Evolutionary conservation across 1,140 invertebrate species (phyloP), one percentile per base, ranked within the genome.

Genomic region (Formica exsecta): DNA sequence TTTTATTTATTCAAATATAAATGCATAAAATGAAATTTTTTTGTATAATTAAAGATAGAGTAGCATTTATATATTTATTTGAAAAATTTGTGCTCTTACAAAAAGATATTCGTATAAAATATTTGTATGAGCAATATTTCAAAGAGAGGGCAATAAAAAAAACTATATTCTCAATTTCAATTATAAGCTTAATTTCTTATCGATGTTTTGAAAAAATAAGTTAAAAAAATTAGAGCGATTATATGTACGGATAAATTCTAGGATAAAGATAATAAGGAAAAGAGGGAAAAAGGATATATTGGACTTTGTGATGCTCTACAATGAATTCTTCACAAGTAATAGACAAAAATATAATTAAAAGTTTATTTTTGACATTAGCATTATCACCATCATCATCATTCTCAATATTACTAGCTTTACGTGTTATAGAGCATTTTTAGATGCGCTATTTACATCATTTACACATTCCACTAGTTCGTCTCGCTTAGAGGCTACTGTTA

Each of bases 381-480:
- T 86, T 61, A 57, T 51, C 61, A 76, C 22, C 61, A 87, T 57
- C 48, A 73, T 65, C 38, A 85, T 25, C 13, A 57, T 65, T 38
- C 41, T 86, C 36, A 61, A 32, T 61, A 76, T 80, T 25, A 80
- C 79, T 59, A 80, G 57, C 22, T 29, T 65, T 59, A 36, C 22
- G 54, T 48, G 57, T 85, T 57, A 38, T 90, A 86, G 77, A 86
- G 51, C 61, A 79, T 85, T 51, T 19, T 89, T 65, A 80, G 73
- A 88, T 87, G 89, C 86, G 65, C 87, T 94, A 95, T 95, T 94
- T 95, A 94, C 93, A 94, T 91, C 77, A 87, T 92, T 92, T 91
- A 92, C 87, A 91, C 54, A 91, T 38, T 85, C 41, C 32, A n/a
- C 57, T 38, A 83, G 77, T 29, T 38, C 5, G 11, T 65, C 70